phyloP scores from a whole-genome alignment of 2,797 vertebrate genomes.

The Chromis chromis region DNA sequence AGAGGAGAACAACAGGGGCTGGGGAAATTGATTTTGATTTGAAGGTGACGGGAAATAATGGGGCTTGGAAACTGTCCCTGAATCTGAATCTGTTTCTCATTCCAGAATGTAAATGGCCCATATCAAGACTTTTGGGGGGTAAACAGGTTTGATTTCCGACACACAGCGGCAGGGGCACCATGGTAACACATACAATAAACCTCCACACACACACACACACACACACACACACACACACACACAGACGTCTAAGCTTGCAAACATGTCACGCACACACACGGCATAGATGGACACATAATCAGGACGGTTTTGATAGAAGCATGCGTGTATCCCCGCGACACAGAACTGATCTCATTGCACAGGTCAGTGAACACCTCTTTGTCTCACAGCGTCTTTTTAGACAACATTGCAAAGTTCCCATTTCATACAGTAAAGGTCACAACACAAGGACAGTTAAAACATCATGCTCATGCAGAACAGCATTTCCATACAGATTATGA shows the following conservation, averaged over 20 bases:
- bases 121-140: slow-evolving; percentile 61
- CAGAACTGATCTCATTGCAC: slow-evolving; percentile 56
- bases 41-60: slow-evolving; percentile 77
- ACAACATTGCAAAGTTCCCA: slow-evolving; percentile 18
- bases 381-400: slow-evolving; percentile 11
- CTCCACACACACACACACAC: background rate
- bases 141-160: slow-evolving; percentile 59
- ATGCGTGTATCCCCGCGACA: slow-evolving; percentile 32
- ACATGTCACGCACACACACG: background rate
- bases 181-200: background rate
- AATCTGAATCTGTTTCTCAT: slow-evolving; percentile 74
- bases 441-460: slow-evolving; percentile 49
- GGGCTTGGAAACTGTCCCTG: slow-evolving; percentile 68
- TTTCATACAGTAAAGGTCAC: slow-evolving; percentile 54
- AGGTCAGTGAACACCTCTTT: slow-evolving; percentile 65
- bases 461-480: slow-evolving; percentile 26
- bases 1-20: slow-evolving; percentile 70
- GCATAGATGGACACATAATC: slow-evolving; percentile 13
- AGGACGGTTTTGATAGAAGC: slow-evolving; percentile 40
- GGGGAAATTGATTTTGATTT: slow-evolving; percentile 79
- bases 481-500: slow-evolving; percentile 24
- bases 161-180: slow-evolving; percentile 19
- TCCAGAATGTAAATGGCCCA: slow-evolving; percentile 70
- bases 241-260: background rate
- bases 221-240: background rate